Evolutionary conservation across 2,888 invertebrate species (phyloP), one percentile per base, ranked within the genome.

Genomic region (Synanthedon formicaeformis): DNA sequence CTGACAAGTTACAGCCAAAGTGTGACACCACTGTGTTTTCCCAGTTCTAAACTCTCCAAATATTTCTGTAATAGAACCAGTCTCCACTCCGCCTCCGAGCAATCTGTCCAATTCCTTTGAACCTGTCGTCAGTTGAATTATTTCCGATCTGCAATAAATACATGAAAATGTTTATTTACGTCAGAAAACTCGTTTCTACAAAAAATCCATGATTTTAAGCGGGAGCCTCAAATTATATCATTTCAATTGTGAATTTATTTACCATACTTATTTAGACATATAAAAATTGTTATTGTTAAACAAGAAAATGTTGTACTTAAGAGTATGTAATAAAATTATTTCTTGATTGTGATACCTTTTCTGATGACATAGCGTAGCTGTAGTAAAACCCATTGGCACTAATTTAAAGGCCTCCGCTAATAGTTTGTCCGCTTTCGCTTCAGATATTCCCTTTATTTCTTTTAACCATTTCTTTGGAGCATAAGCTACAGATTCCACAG

Each of bases 11-110:
- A 99, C 99, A 53, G 99, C 98, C 53, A 99, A 81, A 1, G 97
- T 98, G 72, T 99, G 99, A 69, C 98, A 99, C 3, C 99, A 67
- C 71, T 99, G 99, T 3, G 98, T 97, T 81, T 99, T 99, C 27
- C 99, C 99, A 1, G 98, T 97, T 58, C 99, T 90, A 74, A 99
- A 99, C 79, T 99, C 99, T 11, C 99, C 99, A 88, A 99, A 99
- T 66, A 99, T 92, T 86, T 99, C 99, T 0, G 99, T 99, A 48
- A 99, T 98, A 0, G 98, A 97, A 0, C 99, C 99, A 0, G 99
- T 99, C 81, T 99, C 99, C 61, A 99, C 93, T 3, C 99, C 99
- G 49, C 99, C 98, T 40, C 96, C 96, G 3, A 98, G 86, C 34
- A 98, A 86, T 69, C 96, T 93, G 74, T 99, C 98, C 41, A 98